Evolutionary conservation across 2,888 invertebrate species (phyloP), one percentile per base, ranked within the genome.

Genomic region (Archips crataeganus): DNA sequence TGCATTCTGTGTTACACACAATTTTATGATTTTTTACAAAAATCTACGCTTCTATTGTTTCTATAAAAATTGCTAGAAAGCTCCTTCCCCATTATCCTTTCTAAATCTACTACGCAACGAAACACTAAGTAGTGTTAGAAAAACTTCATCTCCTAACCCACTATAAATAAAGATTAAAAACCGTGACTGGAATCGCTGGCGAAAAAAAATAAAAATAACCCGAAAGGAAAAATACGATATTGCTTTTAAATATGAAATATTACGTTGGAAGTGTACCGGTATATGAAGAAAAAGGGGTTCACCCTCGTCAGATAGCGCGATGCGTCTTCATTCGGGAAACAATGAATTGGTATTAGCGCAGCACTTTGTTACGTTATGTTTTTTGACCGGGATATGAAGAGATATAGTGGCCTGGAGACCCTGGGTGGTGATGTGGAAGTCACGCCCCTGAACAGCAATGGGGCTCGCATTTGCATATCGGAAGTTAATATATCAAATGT

Each of bases 181-280:
- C 64, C 74, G 70, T 74, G 74, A 70, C 66, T 60, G 49, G 74
- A 70, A 70, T 71, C 47, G 42, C 45, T 60, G 75, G 75, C 79
- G 81, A 79, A 81, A 79, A 42, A 79, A 81, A 78, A 77, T 76
- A 76, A 79, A 78, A 84, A 79, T 79, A 83, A 79, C 77, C 82
- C 83, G 78, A 83, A 87, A 85, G 84, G 84, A 87, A 90, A 87
- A 88, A 90, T 90, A 91, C 85, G 88, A 90, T 91, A 91, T 90
- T 88, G 88, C 90, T 90, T 91, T 92, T 92, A 92, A 93, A 92
- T 90, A 89, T 92, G 91, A 93, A 90, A 91, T 91, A 90, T 89
- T 87, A 89, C 85, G 80, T 78, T 82, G 82, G 85, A 88, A 87
- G 87, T 88, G 90, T 86, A 85, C 84, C 78, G 75, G 80, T 84